Evolutionary conservation across 2,888 invertebrate species (phyloP), one percentile per base, ranked within the genome.

Genomic region (Aromia moschata): DNA sequence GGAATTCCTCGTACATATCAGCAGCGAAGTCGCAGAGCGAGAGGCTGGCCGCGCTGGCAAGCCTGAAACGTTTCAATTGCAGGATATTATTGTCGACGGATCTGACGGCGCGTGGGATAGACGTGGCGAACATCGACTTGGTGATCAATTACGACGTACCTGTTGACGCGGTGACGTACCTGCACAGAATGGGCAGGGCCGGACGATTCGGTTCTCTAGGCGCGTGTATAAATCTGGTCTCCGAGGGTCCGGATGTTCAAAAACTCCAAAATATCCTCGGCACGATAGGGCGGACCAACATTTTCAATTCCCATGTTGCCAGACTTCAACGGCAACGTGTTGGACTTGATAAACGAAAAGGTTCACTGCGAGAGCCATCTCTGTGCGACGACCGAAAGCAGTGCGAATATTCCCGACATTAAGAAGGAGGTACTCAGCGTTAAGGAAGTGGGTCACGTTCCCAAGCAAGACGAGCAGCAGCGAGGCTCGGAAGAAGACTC

Each of bases 181-280:
- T 96, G 63, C 98, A 99, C 82, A 85, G 98, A 74, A 96, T 97
- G 77, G 98, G 98, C 0, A 86, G 98, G 71, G 96, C 97, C 38
- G 98, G 98, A 0, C 85, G 98, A 61, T 98, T 91, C 83, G 98
- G 98, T 0, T 89, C 92, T 0, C 87, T 87, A 77, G 96, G 96
- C 49, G 84, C 87, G 56, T 90, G 93, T 17, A 85, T 96, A 10
- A 90, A 89, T 46, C 86, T 96, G 56, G 81, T 91, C 5, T 84
- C 88, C 69, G 83, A 86, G 45, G 88, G 88, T 3, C 82, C 84
- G 52, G 94, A 95, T 77, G 68, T 84, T 43, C 66, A 76, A 1
- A 81, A 80, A 38, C 89, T 92, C 69, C 82, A 81, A 70, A 78
- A 82, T 46, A 82, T 90, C 41, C 76, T 91, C 30, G 79, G 83